phyloP scores from a whole-genome alignment of 2,113 vertebrate genomes.

The Nothoprocta perdicaria region DNA sequence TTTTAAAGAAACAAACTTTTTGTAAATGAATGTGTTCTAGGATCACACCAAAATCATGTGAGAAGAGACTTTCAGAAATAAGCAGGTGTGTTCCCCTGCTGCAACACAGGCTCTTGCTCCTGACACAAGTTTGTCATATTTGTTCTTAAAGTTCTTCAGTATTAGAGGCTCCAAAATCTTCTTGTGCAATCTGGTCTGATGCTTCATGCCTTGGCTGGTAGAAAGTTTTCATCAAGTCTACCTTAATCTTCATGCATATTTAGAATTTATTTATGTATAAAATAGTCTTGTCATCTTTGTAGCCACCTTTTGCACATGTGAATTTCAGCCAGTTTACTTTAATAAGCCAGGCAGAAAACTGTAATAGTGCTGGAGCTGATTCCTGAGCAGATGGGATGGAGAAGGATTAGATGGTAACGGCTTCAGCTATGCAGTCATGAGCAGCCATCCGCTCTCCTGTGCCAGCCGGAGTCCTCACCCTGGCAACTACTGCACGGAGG shows the following conservation, averaged over 20 bases:
- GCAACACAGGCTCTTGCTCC: not conserved
- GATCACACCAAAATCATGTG: not conserved
- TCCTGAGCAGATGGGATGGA: not conserved
- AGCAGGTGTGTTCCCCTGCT: not conserved
- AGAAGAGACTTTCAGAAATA: not conserved
- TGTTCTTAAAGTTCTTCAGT: not conserved
- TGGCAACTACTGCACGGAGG: not conserved
- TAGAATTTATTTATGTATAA: not conserved
- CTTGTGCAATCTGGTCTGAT: not conserved
- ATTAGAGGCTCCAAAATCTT: not conserved
- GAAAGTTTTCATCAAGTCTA: not conserved
- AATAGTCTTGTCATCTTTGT: not conserved
- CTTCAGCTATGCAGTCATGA: not conserved
- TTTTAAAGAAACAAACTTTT: not conserved
- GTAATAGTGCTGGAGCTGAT: not conserved
- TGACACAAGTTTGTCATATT: not conserved
- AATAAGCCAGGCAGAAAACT: not conserved
- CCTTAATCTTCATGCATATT: not conserved
- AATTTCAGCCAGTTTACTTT: not conserved
- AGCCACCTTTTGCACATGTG: not conserved
- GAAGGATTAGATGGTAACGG: not conserved
- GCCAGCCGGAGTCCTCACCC: not conserved
- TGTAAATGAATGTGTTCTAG: not conserved
- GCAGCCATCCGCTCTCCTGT: not conserved
- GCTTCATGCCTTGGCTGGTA: not conserved